A percentile compares a stretch with the other conserved stretches of the same genome.
These are phyloP conservation scores for Austrofundulus limnaeus DNA, from an alignment of 2,113 vertebrate species.

Conservation along the genomic window DNA sequence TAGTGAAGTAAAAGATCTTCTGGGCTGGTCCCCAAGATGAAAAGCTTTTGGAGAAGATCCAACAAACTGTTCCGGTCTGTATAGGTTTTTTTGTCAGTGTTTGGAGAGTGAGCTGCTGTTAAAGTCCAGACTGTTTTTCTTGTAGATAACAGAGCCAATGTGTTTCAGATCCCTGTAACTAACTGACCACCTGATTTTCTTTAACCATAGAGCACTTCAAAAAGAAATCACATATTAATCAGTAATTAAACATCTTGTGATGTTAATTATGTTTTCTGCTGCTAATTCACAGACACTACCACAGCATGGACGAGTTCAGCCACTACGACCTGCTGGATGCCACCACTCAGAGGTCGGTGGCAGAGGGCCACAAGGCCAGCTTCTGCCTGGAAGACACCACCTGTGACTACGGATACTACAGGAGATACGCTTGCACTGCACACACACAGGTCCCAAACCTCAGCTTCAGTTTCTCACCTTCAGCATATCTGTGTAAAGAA, in stretches of 20 bases:
- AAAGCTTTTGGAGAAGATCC: constrained; percentile 57
- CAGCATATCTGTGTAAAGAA: too few species aligned
- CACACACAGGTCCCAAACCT: constrained; percentile 87
- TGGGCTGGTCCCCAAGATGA: constrained; percentile 52
- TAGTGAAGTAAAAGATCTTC: constrained; percentile 44
- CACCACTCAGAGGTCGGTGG: constrained; percentile 85
- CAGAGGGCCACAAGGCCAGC: constrained; percentile 97
- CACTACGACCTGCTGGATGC: constrained; percentile 95
- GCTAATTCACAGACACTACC: constrained; percentile 86
- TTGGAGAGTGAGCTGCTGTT: constrained; percentile 41
- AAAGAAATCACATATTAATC: neutral
- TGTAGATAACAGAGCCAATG: constrained; percentile 19
- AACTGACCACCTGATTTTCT: neutral
- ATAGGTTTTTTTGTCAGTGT: constrained; percentile 34
- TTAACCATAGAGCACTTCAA: neutral
- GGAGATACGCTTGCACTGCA: constrained; percentile 91
- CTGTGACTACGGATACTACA: constrained; percentile 95
- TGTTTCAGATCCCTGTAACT: neutral
- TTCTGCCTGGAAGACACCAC: constrained; percentile 98
- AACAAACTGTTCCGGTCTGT: constrained; percentile 30
- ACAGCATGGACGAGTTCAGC: constrained; percentile 99
- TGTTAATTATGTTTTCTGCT: constrained; percentile 1
- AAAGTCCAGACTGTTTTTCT: constrained; percentile 38
- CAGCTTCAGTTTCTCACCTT: too few species aligned
- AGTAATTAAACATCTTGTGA: neutral